Conservation (phyloP, 2,888 invertebrate genomes). For the Eilema depressum region DNA sequence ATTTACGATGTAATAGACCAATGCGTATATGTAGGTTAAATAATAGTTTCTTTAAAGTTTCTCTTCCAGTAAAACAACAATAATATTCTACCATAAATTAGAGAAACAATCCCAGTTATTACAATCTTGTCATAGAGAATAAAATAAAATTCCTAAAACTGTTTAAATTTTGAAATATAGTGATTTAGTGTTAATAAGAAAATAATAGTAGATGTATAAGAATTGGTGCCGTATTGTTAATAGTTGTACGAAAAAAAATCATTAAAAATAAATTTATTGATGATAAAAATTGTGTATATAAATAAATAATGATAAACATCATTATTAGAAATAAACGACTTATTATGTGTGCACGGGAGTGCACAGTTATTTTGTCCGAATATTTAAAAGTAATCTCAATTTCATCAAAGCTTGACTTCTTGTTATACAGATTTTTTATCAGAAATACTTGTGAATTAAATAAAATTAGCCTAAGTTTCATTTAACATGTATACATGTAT, state of each 20-base stretch:
- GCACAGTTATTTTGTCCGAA: background rate
- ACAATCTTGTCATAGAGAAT: background rate
- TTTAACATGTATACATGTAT: background rate
- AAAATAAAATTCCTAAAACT: background rate
- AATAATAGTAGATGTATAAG: slow-evolving; percentile 18
- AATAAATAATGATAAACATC: background rate
- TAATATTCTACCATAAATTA: background rate
- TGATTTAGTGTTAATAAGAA: slow-evolving; percentile 12
- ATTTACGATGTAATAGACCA: background rate
- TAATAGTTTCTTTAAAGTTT: background rate
- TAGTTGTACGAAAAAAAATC: slow-evolving; percentile 27
- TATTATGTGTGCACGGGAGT: background rate
- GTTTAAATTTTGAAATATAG: slow-evolving; percentile 3
- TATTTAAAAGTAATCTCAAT: background rate
- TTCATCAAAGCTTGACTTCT: slow-evolving; percentile 11
- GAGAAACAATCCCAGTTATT: background rate
- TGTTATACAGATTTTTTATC: background rate
- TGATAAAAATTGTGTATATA: slow-evolving; percentile 14
- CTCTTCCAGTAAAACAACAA: background rate
- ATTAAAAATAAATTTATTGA: slow-evolving; percentile 11
- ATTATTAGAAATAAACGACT: background rate
- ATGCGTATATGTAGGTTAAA: background rate
- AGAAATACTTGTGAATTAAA: slow-evolving; percentile 2
- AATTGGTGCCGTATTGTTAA: slow-evolving; percentile 49
- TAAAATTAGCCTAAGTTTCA: background rate